Evolutionary conservation across 2,113 vertebrate species (phyloP).

Genomic region (Ochotona princeps): DNA sequence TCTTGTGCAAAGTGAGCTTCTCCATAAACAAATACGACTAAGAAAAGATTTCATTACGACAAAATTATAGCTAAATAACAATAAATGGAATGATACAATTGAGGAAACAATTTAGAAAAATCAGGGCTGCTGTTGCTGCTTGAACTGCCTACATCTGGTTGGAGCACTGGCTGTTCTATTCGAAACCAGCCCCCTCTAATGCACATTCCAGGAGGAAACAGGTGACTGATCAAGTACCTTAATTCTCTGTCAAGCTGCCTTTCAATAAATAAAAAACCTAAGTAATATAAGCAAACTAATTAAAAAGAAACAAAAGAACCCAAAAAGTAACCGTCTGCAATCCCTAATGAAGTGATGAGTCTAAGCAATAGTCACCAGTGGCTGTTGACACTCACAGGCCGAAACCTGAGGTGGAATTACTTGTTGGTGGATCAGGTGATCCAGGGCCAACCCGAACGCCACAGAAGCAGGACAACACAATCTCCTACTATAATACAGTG

Average conservation of each 20-base stretch:
- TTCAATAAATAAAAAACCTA: no score
- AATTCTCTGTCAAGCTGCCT: no score
- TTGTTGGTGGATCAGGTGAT: not conserved
- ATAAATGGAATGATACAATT: not conserved
- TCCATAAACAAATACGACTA: not conserved
- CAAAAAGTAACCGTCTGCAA: not conserved
- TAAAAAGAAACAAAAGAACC: no score
- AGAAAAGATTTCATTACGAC: not conserved
- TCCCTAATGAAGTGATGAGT: conserved; percentile 3
- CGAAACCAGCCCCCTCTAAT: no score
- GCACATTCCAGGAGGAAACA: no score
- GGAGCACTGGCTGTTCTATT: no score
- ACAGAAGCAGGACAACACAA: not conserved
- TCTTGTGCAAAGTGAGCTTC: not conserved
- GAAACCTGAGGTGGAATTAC: conserved; percentile 3
- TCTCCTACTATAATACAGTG: not conserved
- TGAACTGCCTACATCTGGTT: no score
- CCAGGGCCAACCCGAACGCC: not conserved
- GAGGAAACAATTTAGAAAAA: not conserved
- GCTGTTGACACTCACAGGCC: not conserved
- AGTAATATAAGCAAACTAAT: no score
- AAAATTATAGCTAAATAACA: not conserved
- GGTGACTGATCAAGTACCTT: no score
- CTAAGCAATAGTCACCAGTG: not conserved
- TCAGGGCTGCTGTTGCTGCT: no score